Base-by-base conservation (phyloP, 1,140 invertebrate genomes). In the Drosophila ambigua region DNA sequence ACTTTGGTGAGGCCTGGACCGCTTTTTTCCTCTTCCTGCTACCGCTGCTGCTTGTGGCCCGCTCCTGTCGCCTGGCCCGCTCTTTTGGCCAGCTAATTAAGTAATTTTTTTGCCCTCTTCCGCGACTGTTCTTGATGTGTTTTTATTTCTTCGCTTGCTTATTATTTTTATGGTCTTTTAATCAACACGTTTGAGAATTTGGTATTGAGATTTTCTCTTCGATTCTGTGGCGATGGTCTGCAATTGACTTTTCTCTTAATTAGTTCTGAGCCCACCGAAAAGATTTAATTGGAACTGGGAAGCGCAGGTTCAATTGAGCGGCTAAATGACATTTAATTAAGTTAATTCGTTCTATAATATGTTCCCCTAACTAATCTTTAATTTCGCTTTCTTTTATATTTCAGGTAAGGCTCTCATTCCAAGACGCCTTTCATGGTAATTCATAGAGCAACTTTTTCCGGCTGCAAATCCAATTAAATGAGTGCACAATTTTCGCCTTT, bases 221-320 rank as follows among this genome's bases (percentile, higher is more conserved):
- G 54, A 20, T 61, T 66, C 46, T 26, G 7, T 9, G 20, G 20
- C 20, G 20, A 20, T 20, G 20, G 43, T 78, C 77, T 84, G 80
- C 60, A 50, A 69, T 75, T 84, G 80, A 85, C 80, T 79, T 76
- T 79, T 69, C 45, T 52, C 72, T 73, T 84, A 84, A 84, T 84
- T 84, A 78, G 64, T 72, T 66, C 59, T 77, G 77, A 65, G 4
- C 23, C 71, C 72, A 2, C 26, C 26, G 6, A 28, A 67, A 63
- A 49, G 80, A 83, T 58, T 84, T 83, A 79, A 84, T 73, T 76
- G 79, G 31, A 4, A 39, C 16, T 31, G 4, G 24, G 4, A 52
- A 48, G 39, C 46, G 61, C 41, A 52, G 49, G 60, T 35, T 35
- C 71, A 83, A 74, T 79, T 71, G 75, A 79, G 79, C 79, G 59